Conservation (phyloP, 2,113 vertebrate genomes). For the Myotis davidii region DNA sequence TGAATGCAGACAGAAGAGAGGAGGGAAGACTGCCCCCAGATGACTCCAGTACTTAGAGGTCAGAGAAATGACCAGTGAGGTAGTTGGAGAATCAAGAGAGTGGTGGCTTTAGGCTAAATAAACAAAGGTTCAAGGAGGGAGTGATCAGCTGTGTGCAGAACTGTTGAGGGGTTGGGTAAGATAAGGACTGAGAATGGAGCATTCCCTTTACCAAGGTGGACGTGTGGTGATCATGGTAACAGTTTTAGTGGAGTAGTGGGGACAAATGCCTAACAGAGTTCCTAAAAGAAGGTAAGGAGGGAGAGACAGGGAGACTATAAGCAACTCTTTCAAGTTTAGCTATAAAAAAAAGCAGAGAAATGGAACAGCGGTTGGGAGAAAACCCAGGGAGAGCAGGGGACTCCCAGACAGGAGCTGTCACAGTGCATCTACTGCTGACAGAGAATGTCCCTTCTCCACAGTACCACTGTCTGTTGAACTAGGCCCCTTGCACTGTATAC, state of each 20-base stretch:
- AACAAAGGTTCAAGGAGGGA: background rate
- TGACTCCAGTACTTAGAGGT: background rate
- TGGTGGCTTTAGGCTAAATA: background rate
- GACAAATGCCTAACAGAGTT: background rate
- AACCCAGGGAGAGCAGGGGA: background rate
- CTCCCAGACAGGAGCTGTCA: background rate
- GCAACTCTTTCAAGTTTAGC: background rate
- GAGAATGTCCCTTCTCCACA: background rate
- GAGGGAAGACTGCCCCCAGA: background rate
- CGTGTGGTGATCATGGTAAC: background rate
- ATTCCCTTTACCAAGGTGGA: background rate
- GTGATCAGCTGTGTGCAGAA: background rate
- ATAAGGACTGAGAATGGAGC: background rate
- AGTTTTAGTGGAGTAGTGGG: background rate
- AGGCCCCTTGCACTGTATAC: background rate
- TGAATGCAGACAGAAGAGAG: background rate
- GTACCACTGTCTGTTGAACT: background rate
- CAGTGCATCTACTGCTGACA: fast-evolving
- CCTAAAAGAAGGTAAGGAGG: background rate
- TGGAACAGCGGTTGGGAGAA: background rate
- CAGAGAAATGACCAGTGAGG: background rate
- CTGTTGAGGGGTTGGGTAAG: background rate
- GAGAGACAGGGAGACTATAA: background rate
- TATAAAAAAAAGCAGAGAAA: background rate
- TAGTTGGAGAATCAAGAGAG: background rate